Percentiles rank a stretch among this genome's conserved stretches.
phyloP scores from a whole-genome alignment of 2,888 invertebrate genomes.

The Crocallis elinguaria region DNA sequence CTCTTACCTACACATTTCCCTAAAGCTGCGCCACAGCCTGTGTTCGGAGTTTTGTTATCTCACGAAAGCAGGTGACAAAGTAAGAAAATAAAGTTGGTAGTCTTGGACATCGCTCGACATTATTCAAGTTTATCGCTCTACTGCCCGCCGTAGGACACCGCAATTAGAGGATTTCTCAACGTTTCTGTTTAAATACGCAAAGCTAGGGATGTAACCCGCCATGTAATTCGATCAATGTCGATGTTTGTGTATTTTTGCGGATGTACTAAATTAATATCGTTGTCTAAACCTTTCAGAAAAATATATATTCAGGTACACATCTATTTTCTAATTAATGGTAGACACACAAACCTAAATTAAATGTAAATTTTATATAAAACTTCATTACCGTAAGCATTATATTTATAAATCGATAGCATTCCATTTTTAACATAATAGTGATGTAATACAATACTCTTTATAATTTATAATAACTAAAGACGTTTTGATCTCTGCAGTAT shows the following conservation, averaged over 20 bases:
- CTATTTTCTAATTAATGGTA: no score
- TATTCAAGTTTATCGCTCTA: constrained; percentile 79
- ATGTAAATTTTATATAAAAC: no score
- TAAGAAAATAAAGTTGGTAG: constrained; percentile 53
- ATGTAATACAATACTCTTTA: no score
- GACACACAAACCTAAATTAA: no score
- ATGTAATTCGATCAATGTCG: background rate
- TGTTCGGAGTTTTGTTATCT: constrained; percentile 57
- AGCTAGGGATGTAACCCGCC: constrained; percentile 25
- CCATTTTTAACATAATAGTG: no score
- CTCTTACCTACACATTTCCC: background rate
- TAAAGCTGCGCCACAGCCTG: constrained; percentile 24
- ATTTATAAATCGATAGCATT: no score
- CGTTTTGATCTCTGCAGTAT: no score
- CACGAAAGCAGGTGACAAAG: constrained; percentile 68
- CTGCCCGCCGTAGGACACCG: constrained; percentile 60
- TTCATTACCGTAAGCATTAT: no score
- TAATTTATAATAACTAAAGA: no score
- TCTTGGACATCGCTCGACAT: constrained; percentile 76
- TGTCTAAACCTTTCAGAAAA: no score
- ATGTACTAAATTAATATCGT: background rate
- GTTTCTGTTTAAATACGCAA: constrained; percentile 40
- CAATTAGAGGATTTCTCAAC: constrained; percentile 75
- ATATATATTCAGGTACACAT: no score
- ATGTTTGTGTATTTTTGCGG: background rate